A percentile compares a stretch with the other conserved stretches of the same genome.
These are phyloP conservation scores for Mythimna pallens DNA, from an alignment of 2,888 invertebrate genomes.

Conservation along the genomic window DNA sequence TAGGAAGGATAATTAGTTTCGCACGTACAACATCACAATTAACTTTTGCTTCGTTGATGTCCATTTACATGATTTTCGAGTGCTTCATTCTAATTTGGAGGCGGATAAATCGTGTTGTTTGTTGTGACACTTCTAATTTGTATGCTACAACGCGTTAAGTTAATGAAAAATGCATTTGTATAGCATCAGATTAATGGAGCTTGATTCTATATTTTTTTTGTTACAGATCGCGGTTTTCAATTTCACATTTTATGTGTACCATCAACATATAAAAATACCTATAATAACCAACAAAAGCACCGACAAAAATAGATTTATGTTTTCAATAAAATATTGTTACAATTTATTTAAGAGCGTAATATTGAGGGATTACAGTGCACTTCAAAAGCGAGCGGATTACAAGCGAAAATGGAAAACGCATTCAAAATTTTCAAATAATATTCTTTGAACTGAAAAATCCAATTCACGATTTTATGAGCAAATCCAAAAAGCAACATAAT, in stretches of 20 bases:
- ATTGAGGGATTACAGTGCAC: conserved; percentile 59
- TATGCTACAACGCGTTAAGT: conserved; percentile 3
- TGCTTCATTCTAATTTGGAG: conserved; percentile 35
- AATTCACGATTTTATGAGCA: conserved; percentile 26
- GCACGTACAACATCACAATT: conserved; percentile 70
- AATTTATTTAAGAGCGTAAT: conserved; percentile 42
- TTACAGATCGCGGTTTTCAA: conserved; percentile 19
- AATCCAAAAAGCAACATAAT: conserved; percentile 36
- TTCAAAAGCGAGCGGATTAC: conserved; percentile 45
- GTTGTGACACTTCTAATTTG: conserved; percentile 16
- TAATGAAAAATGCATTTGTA: conserved; percentile 16
- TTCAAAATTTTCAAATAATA: conserved; percentile 31
- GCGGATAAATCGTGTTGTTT: conserved; percentile 4
- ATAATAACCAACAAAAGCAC: conserved; percentile 9
- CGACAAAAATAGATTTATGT: conserved; percentile 22
- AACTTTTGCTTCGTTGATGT: conserved; percentile 42
- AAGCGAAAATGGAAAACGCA: conserved; percentile 39
- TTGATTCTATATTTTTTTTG: background rate
- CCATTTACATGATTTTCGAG: conserved; percentile 41
- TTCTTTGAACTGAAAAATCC: conserved; percentile 35
- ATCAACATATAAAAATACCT: conserved; percentile 3
- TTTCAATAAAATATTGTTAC: conserved; percentile 42
- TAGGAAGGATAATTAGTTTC: conserved; percentile 78
- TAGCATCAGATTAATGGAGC: background rate
- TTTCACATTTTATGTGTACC: conserved; percentile 5